Conservation (phyloP, 2,113 vertebrate genomes). For the Psilopsiagon aymara region DNA sequence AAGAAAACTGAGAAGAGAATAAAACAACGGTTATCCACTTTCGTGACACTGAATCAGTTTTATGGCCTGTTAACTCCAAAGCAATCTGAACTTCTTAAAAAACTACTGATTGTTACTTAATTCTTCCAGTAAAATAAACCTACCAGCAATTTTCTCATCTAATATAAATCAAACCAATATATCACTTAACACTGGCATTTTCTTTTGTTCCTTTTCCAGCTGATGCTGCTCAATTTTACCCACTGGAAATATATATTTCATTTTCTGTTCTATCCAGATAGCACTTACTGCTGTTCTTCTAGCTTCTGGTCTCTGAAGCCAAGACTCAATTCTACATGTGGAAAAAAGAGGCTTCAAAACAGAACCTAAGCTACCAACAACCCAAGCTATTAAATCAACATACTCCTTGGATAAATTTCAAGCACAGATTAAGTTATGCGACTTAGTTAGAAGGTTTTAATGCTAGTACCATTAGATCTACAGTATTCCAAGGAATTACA, state of each 20-base stretch:
- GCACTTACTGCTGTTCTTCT: neutral
- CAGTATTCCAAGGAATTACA: neutral
- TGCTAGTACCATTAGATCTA: neutral
- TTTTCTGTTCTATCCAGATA: neutral
- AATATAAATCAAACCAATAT: neutral
- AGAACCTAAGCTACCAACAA: neutral
- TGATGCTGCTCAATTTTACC: neutral
- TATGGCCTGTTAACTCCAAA: constrained; percentile 4
- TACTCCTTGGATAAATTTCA: neutral
- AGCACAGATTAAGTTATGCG: neutral
- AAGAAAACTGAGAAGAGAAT: neutral
- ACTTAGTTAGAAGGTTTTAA: neutral
- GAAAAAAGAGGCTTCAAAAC: neutral
- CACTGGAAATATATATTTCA: neutral
- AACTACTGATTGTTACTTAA: neutral
- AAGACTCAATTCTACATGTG: neutral
- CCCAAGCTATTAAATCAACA: neutral
- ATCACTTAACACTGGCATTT: neutral
- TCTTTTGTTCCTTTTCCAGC: neutral
- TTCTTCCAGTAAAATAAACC: neutral
- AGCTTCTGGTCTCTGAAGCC: neutral
- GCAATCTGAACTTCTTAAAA: neutral
- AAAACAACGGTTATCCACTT: neutral
- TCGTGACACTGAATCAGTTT: neutral
- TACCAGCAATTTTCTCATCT: neutral